Evolutionary conservation across 1,140 invertebrate species (phyloP), one percentile per base, ranked within the genome.

Genomic region (Papilio polytes): DNA sequence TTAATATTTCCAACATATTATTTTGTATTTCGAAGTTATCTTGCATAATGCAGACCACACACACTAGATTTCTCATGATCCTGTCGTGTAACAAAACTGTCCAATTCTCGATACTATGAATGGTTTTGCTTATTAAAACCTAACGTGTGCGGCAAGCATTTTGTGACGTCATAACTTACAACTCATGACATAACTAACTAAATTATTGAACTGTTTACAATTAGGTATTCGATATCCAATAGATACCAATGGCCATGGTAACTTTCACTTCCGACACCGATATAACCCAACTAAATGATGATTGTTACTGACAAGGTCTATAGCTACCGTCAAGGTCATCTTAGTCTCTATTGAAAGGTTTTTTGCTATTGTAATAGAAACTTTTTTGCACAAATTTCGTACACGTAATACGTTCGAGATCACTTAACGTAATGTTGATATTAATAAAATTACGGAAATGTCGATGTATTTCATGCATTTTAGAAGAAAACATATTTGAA

Each of bases 261-360:
- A 76, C 74, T 76, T 76, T 76, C 74, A 76, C 74, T 76, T 76
- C 73, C 70, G 70, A 41, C 72, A 46, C 44, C 72, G 20, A 74
- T 74, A 74, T 74, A 74, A 74, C 70, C 36, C 15, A 46, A 44
- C 72, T 20, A 9, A 44, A 41, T 20, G 72, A 44, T 22, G 36
- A 41, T 44, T 73, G 72, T 73, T 22, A 22, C 46, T 22, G 46
- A 18, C 74, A 76, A 76, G 74, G 74, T 76, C 44, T 74, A 10
- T 20, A 20, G 46, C 22, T 22, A 26, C 74, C 74, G 74, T 76
- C 74, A 76, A 76, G 74, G 74, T 15, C 74, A 46, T 76, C 9
- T 53, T 6, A 22, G 44, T 26, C 12, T 20, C 46, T 76, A 26
- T 51, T 76, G 22, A 20, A 51, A 73, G 8, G 36, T 76, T 74